A percentile compares a stretch with the other conserved stretches of the same genome.
phyloP scores from a whole-genome alignment of 2,113 vertebrate species.

The Bolborhynchus lineola region DNA sequence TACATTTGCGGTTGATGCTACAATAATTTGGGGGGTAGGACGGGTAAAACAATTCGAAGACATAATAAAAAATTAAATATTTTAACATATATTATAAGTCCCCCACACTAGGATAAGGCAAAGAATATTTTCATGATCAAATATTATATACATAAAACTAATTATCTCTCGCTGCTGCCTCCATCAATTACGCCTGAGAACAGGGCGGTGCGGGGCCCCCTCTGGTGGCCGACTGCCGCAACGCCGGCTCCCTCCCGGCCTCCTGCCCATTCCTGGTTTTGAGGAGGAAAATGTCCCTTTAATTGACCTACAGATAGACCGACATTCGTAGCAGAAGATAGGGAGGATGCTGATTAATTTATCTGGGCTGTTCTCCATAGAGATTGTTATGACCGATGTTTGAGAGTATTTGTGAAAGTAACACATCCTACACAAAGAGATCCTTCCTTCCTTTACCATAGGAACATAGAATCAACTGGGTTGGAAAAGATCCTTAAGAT shows the following conservation, averaged over 20 bases:
- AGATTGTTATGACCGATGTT: background rate
- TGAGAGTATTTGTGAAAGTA: background rate
- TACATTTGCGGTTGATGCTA: slow-evolving; percentile 98
- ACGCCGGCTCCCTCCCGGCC: background rate
- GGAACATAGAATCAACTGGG: background rate
- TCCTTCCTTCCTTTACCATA: background rate
- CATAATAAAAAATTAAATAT: slow-evolving; percentile 89
- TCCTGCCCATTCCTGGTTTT: fast-evolving
- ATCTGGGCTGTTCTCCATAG: background rate
- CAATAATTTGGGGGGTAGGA: slow-evolving; percentile 82
- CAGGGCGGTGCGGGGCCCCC: slow-evolving; percentile 41
- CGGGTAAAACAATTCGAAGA: slow-evolving; percentile 73
- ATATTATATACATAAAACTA: slow-evolving; percentile 93
- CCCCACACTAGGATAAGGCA: slow-evolving; percentile 80
- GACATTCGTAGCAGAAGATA: background rate
- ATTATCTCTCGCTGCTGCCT: slow-evolving; percentile 82
- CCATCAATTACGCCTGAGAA: slow-evolving; percentile 74
- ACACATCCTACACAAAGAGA: background rate
- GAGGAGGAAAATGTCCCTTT: background rate
- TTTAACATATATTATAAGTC: slow-evolving; percentile 85
- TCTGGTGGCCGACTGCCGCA: slow-evolving; percentile 22
- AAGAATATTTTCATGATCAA: slow-evolving; percentile 87
- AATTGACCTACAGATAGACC: background rate
- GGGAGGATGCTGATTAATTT: background rate
- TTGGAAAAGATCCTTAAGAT: background rate